Percentiles rank a stretch among this genome's conserved stretches.
Evolutionary conservation across 2,797 vertebrate species (phyloP).

Genomic region (Girardinus metallicus): DNA sequence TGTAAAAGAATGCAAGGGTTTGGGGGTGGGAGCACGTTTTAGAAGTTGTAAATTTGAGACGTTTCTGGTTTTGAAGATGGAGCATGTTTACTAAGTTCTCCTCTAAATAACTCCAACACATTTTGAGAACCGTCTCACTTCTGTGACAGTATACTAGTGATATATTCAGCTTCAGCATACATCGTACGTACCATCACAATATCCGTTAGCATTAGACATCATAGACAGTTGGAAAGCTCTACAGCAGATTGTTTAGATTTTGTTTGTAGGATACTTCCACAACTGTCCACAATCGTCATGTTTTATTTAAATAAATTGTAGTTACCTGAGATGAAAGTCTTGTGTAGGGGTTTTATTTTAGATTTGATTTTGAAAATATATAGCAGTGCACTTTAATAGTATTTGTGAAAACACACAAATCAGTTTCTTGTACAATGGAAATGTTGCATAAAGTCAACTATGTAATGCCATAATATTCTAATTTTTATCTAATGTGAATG

Average conservation of each 20-base stretch:
- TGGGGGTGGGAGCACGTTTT: not conserved
- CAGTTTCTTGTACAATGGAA: not conserved
- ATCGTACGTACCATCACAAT: conserved; percentile 15
- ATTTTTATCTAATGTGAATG: not conserved
- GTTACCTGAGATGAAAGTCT: conserved; percentile 29
- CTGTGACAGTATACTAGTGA: conserved; percentile 6
- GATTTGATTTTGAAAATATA: not conserved
- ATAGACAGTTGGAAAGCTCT: conserved; percentile 56
- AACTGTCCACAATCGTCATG: conserved; percentile 42
- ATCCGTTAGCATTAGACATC: conserved; percentile 39
- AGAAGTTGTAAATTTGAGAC: conserved; percentile 13
- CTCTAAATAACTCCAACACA: not conserved
- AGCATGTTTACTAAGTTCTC: conserved; percentile 35
- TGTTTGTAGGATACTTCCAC: conserved; percentile 48
- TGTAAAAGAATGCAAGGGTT: conserved; percentile 32
- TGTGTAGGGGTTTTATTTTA: not conserved
- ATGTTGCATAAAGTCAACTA: not conserved
- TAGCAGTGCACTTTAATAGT: not conserved
- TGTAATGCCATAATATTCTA: not conserved
- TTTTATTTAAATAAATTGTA: conserved; percentile 66
- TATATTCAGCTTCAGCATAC: not conserved
- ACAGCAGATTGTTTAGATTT: conserved; percentile 36
- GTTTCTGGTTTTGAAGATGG: conserved; percentile 19
- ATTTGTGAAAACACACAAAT: not conserved
- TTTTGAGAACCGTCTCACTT: conserved; percentile 12